Base-by-base conservation (phyloP, 2,113 vertebrate genomes). In the Cheirogaleus medius region DNA sequence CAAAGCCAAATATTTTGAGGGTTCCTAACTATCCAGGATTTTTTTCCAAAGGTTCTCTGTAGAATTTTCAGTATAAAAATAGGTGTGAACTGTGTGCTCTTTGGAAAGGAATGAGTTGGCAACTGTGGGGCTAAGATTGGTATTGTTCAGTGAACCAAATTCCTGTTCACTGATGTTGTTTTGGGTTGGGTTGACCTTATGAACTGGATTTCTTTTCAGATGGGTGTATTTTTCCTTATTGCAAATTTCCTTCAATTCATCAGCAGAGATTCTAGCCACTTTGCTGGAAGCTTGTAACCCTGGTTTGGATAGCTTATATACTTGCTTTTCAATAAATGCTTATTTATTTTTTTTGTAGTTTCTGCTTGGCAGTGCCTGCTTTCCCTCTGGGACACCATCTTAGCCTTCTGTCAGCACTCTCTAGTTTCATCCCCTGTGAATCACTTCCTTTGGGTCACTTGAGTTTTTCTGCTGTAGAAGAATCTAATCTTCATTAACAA, bases 231-330 rank as follows among this genome's bases (percentile, higher is more conserved):
- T 98, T 99, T 99, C 98, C 98, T 98, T 95, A 98, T 97, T 98
- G 98, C 97, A 98, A 98, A 98, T 99, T 99, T 99, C 98, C 99
- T 99, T 98, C 98, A 98, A 99, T 99, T 99, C 98, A 99, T 97
- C 96, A 97, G 97, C 92, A 98, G 98, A 98, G 90, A 97, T 97
- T 98, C 92, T 97, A 98, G 96, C 95, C 97, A 94, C 96, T 98
- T 97, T 96, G 86, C 96, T 96, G 94, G 95, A 96, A 97, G 97
- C 97, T 96, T 96, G 95, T 97, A 98, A 98, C 97, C 92, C 96
- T 96, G 97, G 95, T 98, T 98, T 97, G 95, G 96, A 98, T 27
- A 13, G 73, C 60, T 56, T 98, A 64, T 77, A 73, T 95, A 93
- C 13, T 94, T 0, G 0, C 94, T 95, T 96, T 97, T 85, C 17